Conservation (phyloP, 1,140 invertebrate genomes). For the Drosophila pachea region DNA sequence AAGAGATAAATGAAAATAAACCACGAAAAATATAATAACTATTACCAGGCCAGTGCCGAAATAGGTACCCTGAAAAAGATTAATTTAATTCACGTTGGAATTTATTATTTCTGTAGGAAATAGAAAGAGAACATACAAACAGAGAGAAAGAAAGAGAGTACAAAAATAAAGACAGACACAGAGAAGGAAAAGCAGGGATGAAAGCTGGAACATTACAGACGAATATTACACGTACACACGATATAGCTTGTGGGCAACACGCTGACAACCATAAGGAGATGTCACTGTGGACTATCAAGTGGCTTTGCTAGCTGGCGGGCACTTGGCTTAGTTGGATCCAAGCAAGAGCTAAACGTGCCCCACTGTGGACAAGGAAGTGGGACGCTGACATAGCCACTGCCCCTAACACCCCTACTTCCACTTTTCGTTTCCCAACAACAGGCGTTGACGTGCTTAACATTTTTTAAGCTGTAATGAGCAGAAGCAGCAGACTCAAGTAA, state of each 20-base stretch:
- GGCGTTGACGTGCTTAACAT: constrained; percentile 72
- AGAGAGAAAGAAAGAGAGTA: background rate
- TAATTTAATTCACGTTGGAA: constrained; percentile 73
- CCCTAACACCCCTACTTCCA: constrained; percentile 21
- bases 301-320: constrained; percentile 50
- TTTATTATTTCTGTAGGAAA: constrained; percentile 60
- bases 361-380: no score
- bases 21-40: no score
- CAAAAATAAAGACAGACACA: background rate
- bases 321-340: constrained; percentile 58
- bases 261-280: constrained; percentile 75
- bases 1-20: no score
- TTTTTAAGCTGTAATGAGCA: constrained; percentile 77
- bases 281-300: constrained; percentile 75
- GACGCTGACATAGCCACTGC: no score
- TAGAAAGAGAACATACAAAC: background rate
- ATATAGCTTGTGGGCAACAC: constrained; percentile 41
- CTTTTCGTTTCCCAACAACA: constrained; percentile 59
- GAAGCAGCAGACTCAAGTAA: constrained; percentile 38
- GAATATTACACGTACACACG: constrained; percentile 72
- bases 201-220: background rate
- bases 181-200: background rate
- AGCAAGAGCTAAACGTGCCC: constrained; percentile 49
- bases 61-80: constrained; percentile 69
- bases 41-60: constrained; percentile 31